phyloP scores from a whole-genome alignment of 2,797 vertebrate species.

The Clamator glandarius region DNA sequence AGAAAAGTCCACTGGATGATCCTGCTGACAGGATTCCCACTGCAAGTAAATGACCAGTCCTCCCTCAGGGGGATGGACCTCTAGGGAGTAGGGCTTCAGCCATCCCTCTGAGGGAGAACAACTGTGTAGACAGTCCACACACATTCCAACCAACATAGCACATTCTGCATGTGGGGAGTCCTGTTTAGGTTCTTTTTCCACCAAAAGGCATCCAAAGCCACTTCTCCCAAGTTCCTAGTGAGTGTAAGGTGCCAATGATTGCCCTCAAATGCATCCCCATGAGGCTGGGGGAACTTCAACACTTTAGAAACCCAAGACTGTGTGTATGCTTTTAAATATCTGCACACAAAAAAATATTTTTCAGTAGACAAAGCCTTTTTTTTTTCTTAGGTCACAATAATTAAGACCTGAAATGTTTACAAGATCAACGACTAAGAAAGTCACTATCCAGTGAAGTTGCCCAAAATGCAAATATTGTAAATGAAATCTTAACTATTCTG shows the following conservation, averaged over 20 bases:
- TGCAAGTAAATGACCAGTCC: fast-evolving
- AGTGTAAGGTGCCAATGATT: not conserved
- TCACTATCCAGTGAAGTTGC: not conserved
- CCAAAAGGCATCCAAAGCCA: not conserved
- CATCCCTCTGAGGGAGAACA: not conserved
- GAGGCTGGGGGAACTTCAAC: not conserved
- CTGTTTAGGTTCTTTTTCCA: not conserved
- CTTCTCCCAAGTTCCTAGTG: not conserved
- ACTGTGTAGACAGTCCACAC: not conserved
- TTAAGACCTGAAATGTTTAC: not conserved
- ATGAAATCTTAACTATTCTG: not conserved
- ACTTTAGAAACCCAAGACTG: not conserved
- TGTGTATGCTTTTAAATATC: not conserved
- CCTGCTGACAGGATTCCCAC: not conserved
- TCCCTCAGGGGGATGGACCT: not conserved
- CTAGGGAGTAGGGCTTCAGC: not conserved
- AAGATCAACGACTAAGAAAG: not conserved
- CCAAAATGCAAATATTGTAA: not conserved
- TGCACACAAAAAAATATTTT: not conserved
- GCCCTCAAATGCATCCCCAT: not conserved
- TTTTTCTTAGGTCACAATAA: not conserved
- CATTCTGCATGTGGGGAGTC: not conserved
- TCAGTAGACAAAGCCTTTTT: not conserved
- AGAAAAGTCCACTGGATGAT: not conserved
- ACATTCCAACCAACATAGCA: not conserved